A percentile compares a stretch with the other conserved stretches of the same genome.
These are phyloP conservation scores for Echinometra lucunter DNA, from an alignment of 53 echinoderm and acorn worm species.

Conservation along the genomic window DNA sequence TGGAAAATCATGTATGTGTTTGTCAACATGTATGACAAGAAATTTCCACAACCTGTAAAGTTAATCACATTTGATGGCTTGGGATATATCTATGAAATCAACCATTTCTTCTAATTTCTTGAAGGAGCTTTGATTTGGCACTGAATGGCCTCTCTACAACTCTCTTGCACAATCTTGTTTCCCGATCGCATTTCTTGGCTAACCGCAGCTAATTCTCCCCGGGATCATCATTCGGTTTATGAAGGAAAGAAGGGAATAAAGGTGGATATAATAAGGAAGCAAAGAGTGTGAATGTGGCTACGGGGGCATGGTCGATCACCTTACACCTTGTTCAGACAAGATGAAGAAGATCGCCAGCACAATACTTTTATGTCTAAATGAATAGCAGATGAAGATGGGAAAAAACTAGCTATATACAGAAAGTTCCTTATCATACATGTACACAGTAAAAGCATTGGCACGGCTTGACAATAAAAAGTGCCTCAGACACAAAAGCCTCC, in stretches of 20 bases:
- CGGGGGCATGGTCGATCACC: neutral
- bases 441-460: too few species aligned
- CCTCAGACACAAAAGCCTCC: too few species aligned
- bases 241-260: slow-evolving; percentile 18
- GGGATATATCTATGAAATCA: neutral
- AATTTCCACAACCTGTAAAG: neutral
- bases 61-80: neutral
- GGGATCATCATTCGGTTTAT: neutral
- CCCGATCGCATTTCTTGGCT: slow-evolving; percentile 36
- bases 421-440: too few species aligned
- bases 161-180: neutral
- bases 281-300: neutral
- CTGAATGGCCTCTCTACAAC: neutral
- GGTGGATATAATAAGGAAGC: slow-evolving; percentile 17
- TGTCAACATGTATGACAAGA: neutral
- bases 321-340: neutral
- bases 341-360: too few species aligned
- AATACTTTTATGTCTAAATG: too few species aligned
- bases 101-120: slow-evolving; percentile 7
- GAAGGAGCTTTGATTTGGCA: neutral
- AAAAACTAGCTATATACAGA: too few species aligned
- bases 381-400: too few species aligned
- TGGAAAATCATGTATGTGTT: neutral
- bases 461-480: too few species aligned
- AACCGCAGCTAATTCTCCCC: slow-evolving; percentile 5